Conservation (phyloP, 2,113 vertebrate species). For the Saccopteryx bilineata region DNA sequence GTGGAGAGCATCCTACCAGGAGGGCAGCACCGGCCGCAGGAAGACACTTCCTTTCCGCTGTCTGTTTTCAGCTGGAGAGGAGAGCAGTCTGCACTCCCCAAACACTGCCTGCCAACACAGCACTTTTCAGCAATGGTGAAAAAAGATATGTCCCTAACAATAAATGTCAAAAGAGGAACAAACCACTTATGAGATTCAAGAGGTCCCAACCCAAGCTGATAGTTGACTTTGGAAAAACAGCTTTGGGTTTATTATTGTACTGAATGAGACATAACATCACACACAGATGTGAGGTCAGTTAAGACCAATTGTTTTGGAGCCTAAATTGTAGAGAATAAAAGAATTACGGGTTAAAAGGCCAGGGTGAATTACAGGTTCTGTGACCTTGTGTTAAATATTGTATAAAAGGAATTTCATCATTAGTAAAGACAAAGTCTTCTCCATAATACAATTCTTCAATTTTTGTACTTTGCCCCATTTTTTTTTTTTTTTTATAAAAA, state of each 20-base stretch:
- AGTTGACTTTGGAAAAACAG: slow-evolving; percentile 38
- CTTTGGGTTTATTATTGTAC: slow-evolving; percentile 38
- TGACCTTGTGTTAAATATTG: not conserved
- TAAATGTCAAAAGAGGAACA: slow-evolving; percentile 30
- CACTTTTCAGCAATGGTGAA: slow-evolving; percentile 79
- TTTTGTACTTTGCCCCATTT: not conserved
- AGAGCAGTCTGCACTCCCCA: slow-evolving; percentile 75
- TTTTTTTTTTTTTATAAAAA: not conserved
- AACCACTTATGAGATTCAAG: slow-evolving; percentile 35
- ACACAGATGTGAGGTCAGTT: slow-evolving; percentile 37
- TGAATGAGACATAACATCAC: slow-evolving; percentile 2
- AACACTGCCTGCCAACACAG: slow-evolving; percentile 82
- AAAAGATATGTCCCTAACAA: slow-evolving; percentile 71
- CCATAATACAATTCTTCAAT: not conserved
- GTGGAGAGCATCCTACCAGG: slow-evolving; percentile 89
- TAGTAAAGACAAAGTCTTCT: not conserved
- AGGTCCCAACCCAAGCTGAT: slow-evolving; percentile 42
- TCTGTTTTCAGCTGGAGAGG: slow-evolving; percentile 87
- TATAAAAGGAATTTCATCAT: not conserved
- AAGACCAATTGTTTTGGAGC: slow-evolving; percentile 19
- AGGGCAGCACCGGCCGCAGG: slow-evolving; percentile 89
- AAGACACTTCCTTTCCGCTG: slow-evolving; percentile 90
- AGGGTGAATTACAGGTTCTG: not conserved
- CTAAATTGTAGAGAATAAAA: slow-evolving; percentile 37
- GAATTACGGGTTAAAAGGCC: not conserved